These are phyloP conservation scores for Neria commutata DNA, from an alignment of 2,888 invertebrate genomes.

Conservation along the genomic window DNA sequence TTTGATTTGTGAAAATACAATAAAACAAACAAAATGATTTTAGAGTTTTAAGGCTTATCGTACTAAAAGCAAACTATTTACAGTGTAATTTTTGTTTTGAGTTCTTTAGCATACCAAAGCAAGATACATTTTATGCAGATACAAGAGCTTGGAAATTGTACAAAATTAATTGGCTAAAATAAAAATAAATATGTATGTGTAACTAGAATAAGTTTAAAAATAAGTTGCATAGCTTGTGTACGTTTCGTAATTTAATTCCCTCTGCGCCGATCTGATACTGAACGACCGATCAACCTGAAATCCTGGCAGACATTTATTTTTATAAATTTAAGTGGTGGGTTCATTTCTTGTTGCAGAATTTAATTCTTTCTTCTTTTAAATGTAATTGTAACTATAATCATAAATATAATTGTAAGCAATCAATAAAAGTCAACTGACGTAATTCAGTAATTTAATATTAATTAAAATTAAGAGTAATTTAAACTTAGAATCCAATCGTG, in stretches of 20 bases:
- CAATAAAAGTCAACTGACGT: no score
- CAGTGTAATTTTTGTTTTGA: slow-evolving; percentile 1
- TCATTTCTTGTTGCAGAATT: neutral
- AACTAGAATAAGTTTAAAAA: neutral
- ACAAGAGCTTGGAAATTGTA: neutral
- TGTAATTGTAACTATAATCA: no score
- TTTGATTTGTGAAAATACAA: slow-evolving; percentile 5
- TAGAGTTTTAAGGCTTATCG: neutral
- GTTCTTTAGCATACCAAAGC: no score
- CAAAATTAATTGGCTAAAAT: neutral
- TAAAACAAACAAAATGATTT: neutral
- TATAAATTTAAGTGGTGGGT: slow-evolving; percentile 3
- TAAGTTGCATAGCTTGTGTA: neutral
- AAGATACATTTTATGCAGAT: no score
- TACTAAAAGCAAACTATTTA: no score
- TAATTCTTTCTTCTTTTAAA: no score
- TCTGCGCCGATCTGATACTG: neutral
- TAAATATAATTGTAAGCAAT: no score
- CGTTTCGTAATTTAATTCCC: neutral
- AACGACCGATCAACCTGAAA: no score
- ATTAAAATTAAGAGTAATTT: no score
- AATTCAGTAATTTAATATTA: no score
- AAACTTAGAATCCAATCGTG: no score
- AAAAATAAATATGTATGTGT: slow-evolving; percentile 1
- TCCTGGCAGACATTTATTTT: no score